Base-by-base conservation (phyloP, 2,797 vertebrate genomes). In the Hydrocynus forskahlii region DNA sequence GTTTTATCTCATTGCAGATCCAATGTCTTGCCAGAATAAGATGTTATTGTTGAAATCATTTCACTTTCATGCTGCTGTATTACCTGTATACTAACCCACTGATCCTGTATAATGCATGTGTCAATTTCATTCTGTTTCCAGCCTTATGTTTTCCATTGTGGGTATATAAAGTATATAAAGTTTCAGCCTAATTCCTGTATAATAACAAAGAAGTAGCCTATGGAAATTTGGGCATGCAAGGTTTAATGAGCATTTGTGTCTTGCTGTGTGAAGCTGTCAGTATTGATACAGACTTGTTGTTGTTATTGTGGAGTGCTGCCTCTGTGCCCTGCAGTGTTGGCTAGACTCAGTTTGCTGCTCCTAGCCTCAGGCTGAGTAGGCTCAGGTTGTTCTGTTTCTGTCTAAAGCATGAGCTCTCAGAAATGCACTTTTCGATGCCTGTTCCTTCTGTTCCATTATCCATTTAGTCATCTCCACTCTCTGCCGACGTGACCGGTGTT, bases 231-330 rank as follows among this genome's bases (percentile, higher is more conserved):
- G 40, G 21, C 43, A 45, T 69, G 6, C 10, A n/a, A 62, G 43
- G 13, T 78, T 82, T 79, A 83, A 83, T 75, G 55, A 79, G 81
- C 35, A 10, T 69, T 75, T 70, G 38, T 70, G 71, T 63, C 55
- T 50, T 21, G 7, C 57, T 69, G 71, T 79, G 57, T 55, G 67
- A 75, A 75, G 38, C 76, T 79, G 81, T 62, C 81, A 48, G 55
- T 79, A 43, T 70, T 82, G 71, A 78, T 82, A 60, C 16, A 62
- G 62, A 17, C 10, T 19, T 54, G n/a, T n/a, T 54, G 70, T 78
- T 43, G 23, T 45, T 70, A n/a, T 29, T 29, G 29, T 8, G 9
- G 62, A 48, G 62, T 74, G 73, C 52, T 74, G 52, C 70, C 21
- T 63, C 29, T 3, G 14, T 67, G 68, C 57, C 64, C 45, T 71